Evolutionary conservation across 2,113 vertebrate species (phyloP).

Genomic region (Cololabis saira): DNA sequence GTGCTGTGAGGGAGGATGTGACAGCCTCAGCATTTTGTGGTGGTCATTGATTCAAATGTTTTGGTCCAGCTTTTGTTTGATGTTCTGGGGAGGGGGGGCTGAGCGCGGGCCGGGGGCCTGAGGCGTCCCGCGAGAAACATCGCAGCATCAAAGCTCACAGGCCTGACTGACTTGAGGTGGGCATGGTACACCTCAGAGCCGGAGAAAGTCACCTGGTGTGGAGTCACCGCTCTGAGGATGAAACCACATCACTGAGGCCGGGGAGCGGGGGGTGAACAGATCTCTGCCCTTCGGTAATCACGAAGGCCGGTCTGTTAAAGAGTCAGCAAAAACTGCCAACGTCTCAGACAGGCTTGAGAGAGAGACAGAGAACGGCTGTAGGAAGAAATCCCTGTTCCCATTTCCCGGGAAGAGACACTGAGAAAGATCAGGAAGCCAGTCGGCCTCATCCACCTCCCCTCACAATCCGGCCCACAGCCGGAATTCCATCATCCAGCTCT

Average conservation of each 20-base stretch:
- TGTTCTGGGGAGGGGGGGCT: slow-evolving; percentile 10
- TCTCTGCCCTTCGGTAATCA: slow-evolving; percentile 58
- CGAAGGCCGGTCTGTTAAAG: slow-evolving; percentile 33
- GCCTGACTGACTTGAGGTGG: slow-evolving; percentile 31
- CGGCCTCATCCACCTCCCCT: slow-evolving; percentile 58
- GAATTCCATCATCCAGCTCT: slow-evolving; percentile 68
- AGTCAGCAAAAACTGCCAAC: slow-evolving; percentile 53
- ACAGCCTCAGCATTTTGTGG: slow-evolving; percentile 22
- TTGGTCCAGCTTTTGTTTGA: slow-evolving; percentile 44
- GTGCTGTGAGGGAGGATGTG: slow-evolving; percentile 23
- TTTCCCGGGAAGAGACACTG: slow-evolving; percentile 58
- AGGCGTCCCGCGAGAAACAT: slow-evolving; percentile 37
- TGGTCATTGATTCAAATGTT: slow-evolving; percentile 42
- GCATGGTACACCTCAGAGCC: slow-evolving; percentile 29
- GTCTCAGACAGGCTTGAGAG: slow-evolving; percentile 23
- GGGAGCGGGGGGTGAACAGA: not conserved
- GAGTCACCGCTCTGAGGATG: slow-evolving; percentile 29
- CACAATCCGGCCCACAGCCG: slow-evolving; percentile 65
- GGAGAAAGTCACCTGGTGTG: slow-evolving; percentile 29
- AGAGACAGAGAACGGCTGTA: slow-evolving; percentile 5
- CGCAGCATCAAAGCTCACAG: slow-evolving; percentile 52
- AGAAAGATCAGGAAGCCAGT: slow-evolving; percentile 42
- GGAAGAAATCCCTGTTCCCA: slow-evolving; percentile 59
- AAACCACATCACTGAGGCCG: slow-evolving; percentile 50
- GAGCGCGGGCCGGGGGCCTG: slow-evolving; percentile 17